phyloP scores from a whole-genome alignment of 2,888 invertebrate species.

The Augochlorella aurata region DNA sequence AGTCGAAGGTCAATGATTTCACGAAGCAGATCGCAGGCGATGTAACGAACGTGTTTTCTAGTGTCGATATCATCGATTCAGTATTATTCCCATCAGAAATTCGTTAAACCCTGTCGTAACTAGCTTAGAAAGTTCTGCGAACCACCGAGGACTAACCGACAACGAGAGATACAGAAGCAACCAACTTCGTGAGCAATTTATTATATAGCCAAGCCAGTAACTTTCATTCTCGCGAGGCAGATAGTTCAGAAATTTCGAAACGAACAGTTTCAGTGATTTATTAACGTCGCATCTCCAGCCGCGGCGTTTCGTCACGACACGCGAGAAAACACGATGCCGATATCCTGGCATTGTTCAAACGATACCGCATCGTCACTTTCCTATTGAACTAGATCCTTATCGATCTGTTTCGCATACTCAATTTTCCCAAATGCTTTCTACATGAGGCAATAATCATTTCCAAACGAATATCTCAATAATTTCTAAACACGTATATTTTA shows the following conservation, averaged over 20 bases:
- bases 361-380: not conserved
- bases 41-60: not conserved
- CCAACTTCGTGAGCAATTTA: conserved; percentile 47
- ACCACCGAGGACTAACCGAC: not conserved
- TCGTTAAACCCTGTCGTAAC: conserved; percentile 18
- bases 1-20: not conserved
- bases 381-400: not conserved
- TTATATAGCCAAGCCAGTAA: conserved; percentile 44
- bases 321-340: not conserved
- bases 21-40: not conserved
- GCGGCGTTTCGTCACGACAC: conserved; percentile 26
- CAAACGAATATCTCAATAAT: too few species aligned
- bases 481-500: too few species aligned
- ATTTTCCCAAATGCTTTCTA: not conserved
- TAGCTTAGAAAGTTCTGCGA: conserved; percentile 63
- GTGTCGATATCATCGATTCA: conserved; percentile 1
- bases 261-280: conserved; percentile 40
- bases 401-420: not conserved
- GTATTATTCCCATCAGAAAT: conserved; percentile 5
- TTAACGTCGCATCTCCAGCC: conserved; percentile 25
- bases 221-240: conserved; percentile 56
- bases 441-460: not conserved
- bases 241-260: conserved; percentile 64
- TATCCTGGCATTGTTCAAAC: not conserved
- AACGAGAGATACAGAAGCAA: conserved; percentile 35